Percentiles rank a stretch among this genome's conserved stretches.
These are phyloP conservation scores for Leptinotarsa rubiginosa DNA, from an alignment of 2,888 invertebrate species.

Conservation along the genomic window DNA sequence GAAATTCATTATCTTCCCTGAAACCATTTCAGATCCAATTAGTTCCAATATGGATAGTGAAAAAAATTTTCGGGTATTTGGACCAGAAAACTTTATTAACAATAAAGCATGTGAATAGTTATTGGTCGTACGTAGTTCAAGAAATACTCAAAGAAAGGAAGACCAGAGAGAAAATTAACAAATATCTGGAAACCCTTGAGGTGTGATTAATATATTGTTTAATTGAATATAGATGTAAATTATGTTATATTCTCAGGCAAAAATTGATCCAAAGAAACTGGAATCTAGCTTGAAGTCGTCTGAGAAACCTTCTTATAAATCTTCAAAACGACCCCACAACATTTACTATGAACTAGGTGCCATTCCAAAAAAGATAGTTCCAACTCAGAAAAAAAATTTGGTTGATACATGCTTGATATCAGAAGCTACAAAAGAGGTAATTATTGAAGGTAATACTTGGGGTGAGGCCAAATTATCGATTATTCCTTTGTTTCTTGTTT, in stretches of 20 bases:
- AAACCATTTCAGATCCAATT: conserved; percentile 49
- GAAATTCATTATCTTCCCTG: no score
- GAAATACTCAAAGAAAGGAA: conserved; percentile 51
- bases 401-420: conserved; percentile 31
- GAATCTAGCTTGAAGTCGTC: background rate
- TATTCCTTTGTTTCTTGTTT: no score
- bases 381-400: conserved; percentile 35
- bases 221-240: background rate
- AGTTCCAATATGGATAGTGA: conserved; percentile 54
- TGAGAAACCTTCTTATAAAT: background rate
- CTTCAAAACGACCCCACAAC: background rate
- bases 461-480: no score
- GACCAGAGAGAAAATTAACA: conserved; percentile 45
- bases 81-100: conserved; percentile 48
- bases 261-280: conserved; percentile 18
- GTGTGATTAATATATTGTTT: background rate
- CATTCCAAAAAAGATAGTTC: conserved; percentile 38
- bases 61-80: conserved; percentile 53
- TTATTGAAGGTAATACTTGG: background rate
- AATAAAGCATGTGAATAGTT: conserved; percentile 51
- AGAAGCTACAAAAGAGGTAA: conserved; percentile 30
- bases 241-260: conserved; percentile 4
- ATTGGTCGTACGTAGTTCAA: conserved; percentile 50
- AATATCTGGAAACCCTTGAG: conserved; percentile 39
- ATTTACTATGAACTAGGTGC: conserved; percentile 41